phyloP scores from a whole-genome alignment of 1,140 invertebrate species.

The Metopolophium dirhodum region DNA sequence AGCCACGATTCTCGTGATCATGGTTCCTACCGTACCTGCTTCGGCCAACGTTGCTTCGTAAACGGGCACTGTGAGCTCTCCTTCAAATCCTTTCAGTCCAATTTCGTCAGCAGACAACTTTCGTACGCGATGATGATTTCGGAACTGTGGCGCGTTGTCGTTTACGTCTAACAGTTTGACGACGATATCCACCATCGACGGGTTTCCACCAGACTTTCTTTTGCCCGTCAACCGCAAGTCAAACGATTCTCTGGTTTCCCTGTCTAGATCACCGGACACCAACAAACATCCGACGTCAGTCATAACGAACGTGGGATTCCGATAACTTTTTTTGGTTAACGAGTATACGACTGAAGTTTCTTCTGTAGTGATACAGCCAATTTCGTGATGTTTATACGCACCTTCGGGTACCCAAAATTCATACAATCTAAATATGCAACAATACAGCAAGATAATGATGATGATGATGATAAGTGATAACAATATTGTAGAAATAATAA shows the following conservation, averaged over 20 bases:
- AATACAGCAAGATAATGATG: neutral
- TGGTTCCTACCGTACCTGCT: constrained; percentile 73
- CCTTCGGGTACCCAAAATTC: constrained; percentile 83
- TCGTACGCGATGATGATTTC: constrained; percentile 68
- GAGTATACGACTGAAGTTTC: constrained; percentile 16
- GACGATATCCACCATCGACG: constrained; percentile 76
- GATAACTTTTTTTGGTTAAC: constrained; percentile 20
- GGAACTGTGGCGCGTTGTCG: constrained; percentile 73
- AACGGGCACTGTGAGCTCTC: constrained; percentile 66
- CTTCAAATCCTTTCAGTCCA: constrained; percentile 53
- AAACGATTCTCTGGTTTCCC: constrained; percentile 76
- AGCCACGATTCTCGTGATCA: constrained; percentile 76
- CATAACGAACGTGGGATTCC: constrained; percentile 69
- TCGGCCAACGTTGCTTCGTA: constrained; percentile 75
- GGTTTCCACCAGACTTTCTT: constrained; percentile 72
- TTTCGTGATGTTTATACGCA: constrained; percentile 71
- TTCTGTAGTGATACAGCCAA: constrained; percentile 80
- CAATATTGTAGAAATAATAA: neutral
- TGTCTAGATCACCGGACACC: constrained; percentile 78
- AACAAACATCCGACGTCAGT: constrained; percentile 76
- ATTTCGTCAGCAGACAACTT: constrained; percentile 35
- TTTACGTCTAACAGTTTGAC: constrained; percentile 82
- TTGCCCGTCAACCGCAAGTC: constrained; percentile 76
- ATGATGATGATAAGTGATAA: neutral
- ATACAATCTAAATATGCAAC: constrained; percentile 68